Base-by-base conservation (phyloP, 1,140 invertebrate genomes). In the Marisa cornuarietis region DNA sequence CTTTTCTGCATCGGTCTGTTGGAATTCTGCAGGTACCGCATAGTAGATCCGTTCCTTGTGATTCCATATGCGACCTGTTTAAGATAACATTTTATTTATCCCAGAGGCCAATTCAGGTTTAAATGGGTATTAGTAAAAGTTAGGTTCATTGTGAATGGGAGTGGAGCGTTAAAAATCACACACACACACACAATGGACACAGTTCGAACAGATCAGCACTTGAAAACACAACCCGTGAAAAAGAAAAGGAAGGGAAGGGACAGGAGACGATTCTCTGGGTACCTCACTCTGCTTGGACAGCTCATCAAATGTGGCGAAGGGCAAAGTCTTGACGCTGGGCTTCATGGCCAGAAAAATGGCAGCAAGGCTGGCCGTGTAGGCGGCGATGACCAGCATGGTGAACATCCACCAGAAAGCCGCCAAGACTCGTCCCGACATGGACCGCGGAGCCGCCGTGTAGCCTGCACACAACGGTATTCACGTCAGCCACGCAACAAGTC, bases 391-490 rank as follows among this genome's bases (percentile, higher is more conserved):
- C 31, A 84, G 62, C 24, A 84, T 51, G 20, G 78, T 52, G 74
- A 84, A 84, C 20, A 84, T 75, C 83, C 83, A 82, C 83, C 83
- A 84, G 71, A 82, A 71, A 1, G 69, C 52, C 18, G 76, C 75
- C 24, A 84, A 49, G 5, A 82, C 71, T 66, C 83, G 66, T 10
- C 83, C 83, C 26, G 83, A 82, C 54, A 80, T 76, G 18, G 83
- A 84, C 71, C 81, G 63, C 4, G 83, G 83, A 16, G 79, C 76
- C 18, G 79, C 73, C n/a, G 78, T 80, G 78, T 84, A 84, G 61
- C 83, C 83, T 84, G 72, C 20, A 68, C 71, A 73, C 31, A 42
- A 0, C 31, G 31, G 6, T 42, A 6, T 42, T 42, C 1, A 42
- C 1, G 31, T 42, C 31, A 42, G 31, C 1, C 0, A 0, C 22